Conservation (phyloP, 2,797 vertebrate genomes). For the Etheostoma nigrum region DNA sequence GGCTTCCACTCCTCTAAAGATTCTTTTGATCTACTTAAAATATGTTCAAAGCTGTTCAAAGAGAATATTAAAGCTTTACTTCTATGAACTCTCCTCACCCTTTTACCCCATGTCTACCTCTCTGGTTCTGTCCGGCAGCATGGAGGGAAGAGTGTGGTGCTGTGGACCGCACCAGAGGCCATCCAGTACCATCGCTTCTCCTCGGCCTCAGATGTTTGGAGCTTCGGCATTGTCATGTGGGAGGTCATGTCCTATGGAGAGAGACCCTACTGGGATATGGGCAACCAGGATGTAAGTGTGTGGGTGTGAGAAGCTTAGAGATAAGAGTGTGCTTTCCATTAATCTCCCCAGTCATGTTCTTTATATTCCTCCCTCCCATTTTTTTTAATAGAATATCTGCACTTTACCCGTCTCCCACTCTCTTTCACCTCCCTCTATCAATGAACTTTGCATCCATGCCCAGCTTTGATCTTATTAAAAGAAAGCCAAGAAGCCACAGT, state of each 20-base stretch:
- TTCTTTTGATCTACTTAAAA: conserved; percentile 57
- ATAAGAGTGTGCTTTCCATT: conserved; percentile 27
- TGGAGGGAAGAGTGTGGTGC: conserved; percentile 91
- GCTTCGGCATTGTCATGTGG: conserved; percentile 98
- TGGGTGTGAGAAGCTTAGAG: conserved; percentile 17
- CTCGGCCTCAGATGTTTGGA: conserved; percentile 95
- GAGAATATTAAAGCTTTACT: conserved; percentile 49
- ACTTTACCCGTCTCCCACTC: conserved; percentile 25
- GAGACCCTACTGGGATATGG: conserved; percentile 99
- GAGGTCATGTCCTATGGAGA: conserved; percentile 98
- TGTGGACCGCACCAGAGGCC: conserved; percentile 95
- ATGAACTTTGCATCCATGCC: conserved; percentile 57
- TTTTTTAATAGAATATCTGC: conserved; percentile 38
- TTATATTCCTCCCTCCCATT: conserved; percentile 19
- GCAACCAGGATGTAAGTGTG: conserved; percentile 94
- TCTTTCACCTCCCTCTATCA: conserved; percentile 40
- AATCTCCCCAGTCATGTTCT: conserved; percentile 39
- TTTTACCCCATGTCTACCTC: not conserved
- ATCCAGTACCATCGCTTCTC: conserved; percentile 95
- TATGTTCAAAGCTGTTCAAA: conserved; percentile 56
- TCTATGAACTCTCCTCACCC: conserved; percentile 26
- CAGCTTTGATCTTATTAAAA: conserved; percentile 70
- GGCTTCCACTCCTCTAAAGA: conserved; percentile 19
- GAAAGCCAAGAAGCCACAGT: conserved; percentile 60
- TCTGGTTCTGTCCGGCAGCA: conserved; percentile 75